These are phyloP conservation scores for Corythucha ciliata DNA, from an alignment of 2,888 invertebrate genomes.

Conservation along the genomic window DNA sequence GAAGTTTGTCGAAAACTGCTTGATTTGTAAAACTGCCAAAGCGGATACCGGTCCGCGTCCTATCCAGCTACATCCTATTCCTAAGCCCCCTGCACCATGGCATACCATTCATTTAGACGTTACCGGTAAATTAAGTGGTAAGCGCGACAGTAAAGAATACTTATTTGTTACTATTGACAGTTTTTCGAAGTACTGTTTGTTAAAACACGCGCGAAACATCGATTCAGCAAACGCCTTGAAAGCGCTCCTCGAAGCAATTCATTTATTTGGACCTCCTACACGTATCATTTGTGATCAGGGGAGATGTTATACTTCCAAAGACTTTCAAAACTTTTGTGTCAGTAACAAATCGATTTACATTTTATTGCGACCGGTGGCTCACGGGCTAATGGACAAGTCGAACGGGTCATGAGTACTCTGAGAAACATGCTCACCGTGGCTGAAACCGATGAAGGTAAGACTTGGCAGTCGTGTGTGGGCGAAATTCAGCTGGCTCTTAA, in stretches of 20 bases:
- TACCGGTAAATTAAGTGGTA: slow-evolving; percentile 36
- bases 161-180: slow-evolving; percentile 35
- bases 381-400: slow-evolving; percentile 35
- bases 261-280: slow-evolving; percentile 29
- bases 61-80: slow-evolving; percentile 38
- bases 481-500: slow-evolving; percentile 18
- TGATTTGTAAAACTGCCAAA: slow-evolving; percentile 38
- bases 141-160: slow-evolving; percentile 35
- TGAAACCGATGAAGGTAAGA: slow-evolving; percentile 14
- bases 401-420: slow-evolving; percentile 15
- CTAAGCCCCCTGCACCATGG: slow-evolving; percentile 36
- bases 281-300: slow-evolving; percentile 28
- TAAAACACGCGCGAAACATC: slow-evolving; percentile 35
- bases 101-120: slow-evolving; percentile 38
- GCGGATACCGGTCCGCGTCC: slow-evolving; percentile 36
- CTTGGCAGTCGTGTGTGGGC: slow-evolving; percentile 13
- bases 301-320: slow-evolving; percentile 23
- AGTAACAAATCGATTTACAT: slow-evolving; percentile 28
- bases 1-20: slow-evolving; percentile 38
- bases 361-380: slow-evolving; percentile 34
- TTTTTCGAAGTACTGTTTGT: slow-evolving; percentile 11
- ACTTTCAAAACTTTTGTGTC: slow-evolving; percentile 29
- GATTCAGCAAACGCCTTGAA: slow-evolving; percentile 30
- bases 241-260: slow-evolving; percentile 23
- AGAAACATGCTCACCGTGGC: slow-evolving; percentile 17